phyloP scores from a whole-genome alignment of 2,113 vertebrate species.

The Gymnocephalus cernua region DNA sequence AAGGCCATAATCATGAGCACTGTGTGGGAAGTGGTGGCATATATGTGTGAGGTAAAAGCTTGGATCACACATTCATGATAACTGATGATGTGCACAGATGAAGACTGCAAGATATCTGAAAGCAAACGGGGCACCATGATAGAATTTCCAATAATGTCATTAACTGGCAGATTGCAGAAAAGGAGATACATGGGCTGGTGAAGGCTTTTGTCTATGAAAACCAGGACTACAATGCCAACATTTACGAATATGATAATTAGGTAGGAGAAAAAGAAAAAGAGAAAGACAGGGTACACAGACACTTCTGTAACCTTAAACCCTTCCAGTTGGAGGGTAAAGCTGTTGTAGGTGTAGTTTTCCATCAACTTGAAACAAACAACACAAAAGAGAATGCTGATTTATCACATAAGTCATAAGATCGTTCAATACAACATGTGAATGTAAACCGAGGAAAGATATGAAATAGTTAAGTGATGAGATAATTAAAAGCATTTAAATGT shows the following conservation, averaged over 20 bases:
- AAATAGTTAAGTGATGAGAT: neutral
- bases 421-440: neutral
- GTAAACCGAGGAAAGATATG: neutral
- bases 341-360: conserved; percentile 55
- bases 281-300: conserved; percentile 62
- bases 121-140: conserved; percentile 64
- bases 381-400: neutral
- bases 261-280: conserved; percentile 65
- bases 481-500: neutral
- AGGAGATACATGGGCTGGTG: conserved; percentile 78
- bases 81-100: conserved; percentile 59
- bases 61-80: conserved; percentile 72
- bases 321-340: conserved; percentile 66
- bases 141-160: conserved; percentile 70
- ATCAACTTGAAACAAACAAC: conserved; percentile 29
- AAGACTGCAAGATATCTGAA: conserved; percentile 45
- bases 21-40: conserved; percentile 52
- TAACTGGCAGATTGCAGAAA: conserved; percentile 72
- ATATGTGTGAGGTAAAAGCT: conserved; percentile 70
- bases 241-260: conserved; percentile 64
- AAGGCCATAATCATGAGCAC: conserved; percentile 80
- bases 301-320: conserved; percentile 62
- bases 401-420: neutral
- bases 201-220: conserved; percentile 55
- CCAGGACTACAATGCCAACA: conserved; percentile 51